Base-by-base conservation (phyloP, 2,888 invertebrate species). In the Antheraea yamamai region DNA sequence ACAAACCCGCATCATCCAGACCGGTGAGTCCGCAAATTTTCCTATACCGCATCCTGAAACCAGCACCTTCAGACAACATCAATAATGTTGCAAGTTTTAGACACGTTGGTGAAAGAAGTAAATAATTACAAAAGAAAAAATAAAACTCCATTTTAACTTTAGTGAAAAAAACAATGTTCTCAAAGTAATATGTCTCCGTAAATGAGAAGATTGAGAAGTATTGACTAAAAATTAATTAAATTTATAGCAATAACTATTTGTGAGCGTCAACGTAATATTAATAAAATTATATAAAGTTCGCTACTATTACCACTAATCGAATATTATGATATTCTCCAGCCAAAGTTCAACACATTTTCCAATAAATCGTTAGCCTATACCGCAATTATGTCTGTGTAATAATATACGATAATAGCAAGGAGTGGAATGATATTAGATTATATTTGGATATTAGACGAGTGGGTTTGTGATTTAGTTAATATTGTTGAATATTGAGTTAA, bases 321-420 rank as follows among this genome's bases (percentile, higher is more conserved):
- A 70, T 70, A 70, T 70, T 70, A n/a, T 39, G 39, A 70, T 70
- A 39, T 39, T 39, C 20, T 70, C 35, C 3, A 6, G 10, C n/a
- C 70, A 70, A 70, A 14, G 35, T 39, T 39, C 16, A 70, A 70
- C 39, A 70, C 70, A 39, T 70, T 70, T 70, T 70, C 70, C 70
- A 39, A 70, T 70, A 70, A 70, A 70, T 70, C 35, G 70, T 70
- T 70, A 39, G n/a, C 70, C 70, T 70, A 39, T 8, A 39, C 70
- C 70, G 20, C 70, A 70, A 70, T 70, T 70, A 39, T 39, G 39
- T 70, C 39, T n/a, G n/a, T n/a, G n/a, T 70, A 70, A 70, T 70
- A 20, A 70, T 70, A 20, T 70, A 35, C 70, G 70, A 39, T 39
- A 70, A 12, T 14, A n/a, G 10, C n/a, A 39, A 23, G 20, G 20